phyloP scores from a whole-genome alignment of 2,888 invertebrate genomes.

The Stenchaetothrips biformis region DNA sequence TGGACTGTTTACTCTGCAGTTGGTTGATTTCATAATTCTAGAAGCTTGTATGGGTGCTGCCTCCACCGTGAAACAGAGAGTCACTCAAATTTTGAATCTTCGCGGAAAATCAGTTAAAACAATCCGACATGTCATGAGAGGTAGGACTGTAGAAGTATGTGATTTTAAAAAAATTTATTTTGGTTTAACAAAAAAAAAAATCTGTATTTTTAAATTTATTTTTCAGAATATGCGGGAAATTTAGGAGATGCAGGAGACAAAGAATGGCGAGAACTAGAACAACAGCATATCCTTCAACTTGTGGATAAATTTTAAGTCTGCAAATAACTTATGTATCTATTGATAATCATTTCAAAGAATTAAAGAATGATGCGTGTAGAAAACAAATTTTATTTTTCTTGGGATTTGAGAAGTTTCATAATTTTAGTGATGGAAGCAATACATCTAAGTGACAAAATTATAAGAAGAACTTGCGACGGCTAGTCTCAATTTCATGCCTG shows the following conservation, averaged over 20 bases:
- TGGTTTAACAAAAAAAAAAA: constrained; percentile 7
- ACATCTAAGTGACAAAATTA: constrained; percentile 46
- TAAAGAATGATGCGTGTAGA: too few species aligned
- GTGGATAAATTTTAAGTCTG: constrained; percentile 83
- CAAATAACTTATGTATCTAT: not conserved
- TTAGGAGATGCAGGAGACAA: constrained; percentile 83
- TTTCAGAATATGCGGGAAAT: constrained; percentile 88
- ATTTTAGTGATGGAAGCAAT: too few species aligned
- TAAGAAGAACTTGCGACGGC: constrained; percentile 86
- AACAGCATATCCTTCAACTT: constrained; percentile 84
- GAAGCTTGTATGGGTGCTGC: constrained; percentile 73
- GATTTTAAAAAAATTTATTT: constrained; percentile 1
- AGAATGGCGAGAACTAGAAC: constrained; percentile 81
- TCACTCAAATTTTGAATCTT: constrained; percentile 81
- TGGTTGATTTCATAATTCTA: constrained; percentile 83
- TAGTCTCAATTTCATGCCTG: constrained; percentile 90
- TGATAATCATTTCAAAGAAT: too few species aligned
- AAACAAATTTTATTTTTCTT: too few species aligned
- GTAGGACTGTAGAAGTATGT: constrained; percentile 46
- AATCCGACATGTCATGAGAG: constrained; percentile 89
- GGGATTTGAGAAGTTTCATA: too few species aligned
- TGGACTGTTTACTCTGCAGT: constrained; percentile 93
- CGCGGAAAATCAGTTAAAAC: constrained; percentile 88
- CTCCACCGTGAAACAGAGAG: constrained; percentile 71
- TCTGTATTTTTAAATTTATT: constrained; percentile 26